Conservation (phyloP, 1,140 invertebrate species). For the Acyrthosiphon pisum region DNA sequence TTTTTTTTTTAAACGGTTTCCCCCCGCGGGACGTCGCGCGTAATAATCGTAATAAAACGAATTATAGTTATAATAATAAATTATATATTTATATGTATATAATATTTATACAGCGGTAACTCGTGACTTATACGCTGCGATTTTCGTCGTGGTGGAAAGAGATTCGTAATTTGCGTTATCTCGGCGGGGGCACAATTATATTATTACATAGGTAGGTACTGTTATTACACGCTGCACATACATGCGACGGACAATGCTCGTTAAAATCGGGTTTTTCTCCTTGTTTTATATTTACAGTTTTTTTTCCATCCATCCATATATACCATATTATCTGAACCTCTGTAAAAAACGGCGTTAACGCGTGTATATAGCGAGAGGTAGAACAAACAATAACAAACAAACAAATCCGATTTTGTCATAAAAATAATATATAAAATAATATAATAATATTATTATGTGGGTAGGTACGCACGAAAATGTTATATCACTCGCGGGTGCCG, state of each 20-base stretch:
- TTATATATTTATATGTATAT: neutral
- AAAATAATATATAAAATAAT: neutral
- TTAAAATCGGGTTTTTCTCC: neutral
- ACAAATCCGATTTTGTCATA: neutral
- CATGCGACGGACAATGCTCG: neutral
- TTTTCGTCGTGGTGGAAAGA: neutral
- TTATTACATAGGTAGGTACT: neutral
- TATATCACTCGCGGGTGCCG: neutral
- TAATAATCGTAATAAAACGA: slow-evolving; percentile 26
- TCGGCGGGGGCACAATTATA: neutral
- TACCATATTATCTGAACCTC: too few relatives aligned
- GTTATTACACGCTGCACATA: neutral
- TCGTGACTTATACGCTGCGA: slow-evolving; percentile 8
- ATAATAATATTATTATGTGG: neutral
- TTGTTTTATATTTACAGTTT: neutral
- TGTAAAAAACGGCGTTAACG: too few relatives aligned
- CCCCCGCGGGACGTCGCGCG: neutral
- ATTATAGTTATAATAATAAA: slow-evolving; percentile 18
- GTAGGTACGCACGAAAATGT: neutral
- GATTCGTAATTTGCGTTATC: neutral
- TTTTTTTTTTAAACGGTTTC: neutral
- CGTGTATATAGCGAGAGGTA: too few relatives aligned
- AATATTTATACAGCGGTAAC: neutral
- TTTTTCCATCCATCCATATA: neutral
- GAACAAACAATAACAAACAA: neutral